phyloP scores from a whole-genome alignment of 2,113 vertebrate genomes.

The Callithrix jacchus region DNA sequence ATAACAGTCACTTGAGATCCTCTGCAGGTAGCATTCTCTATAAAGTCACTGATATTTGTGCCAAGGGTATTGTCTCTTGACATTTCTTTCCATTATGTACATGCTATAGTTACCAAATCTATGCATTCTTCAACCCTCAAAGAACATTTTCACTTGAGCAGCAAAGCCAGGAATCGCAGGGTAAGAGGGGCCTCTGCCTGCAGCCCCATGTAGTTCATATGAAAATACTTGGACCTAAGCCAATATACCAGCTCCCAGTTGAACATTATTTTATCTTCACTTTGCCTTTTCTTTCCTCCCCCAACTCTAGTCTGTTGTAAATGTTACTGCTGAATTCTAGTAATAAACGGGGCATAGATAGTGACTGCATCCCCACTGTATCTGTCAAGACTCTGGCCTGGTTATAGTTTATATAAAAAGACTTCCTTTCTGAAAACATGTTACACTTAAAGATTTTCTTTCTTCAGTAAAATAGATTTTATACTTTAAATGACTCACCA shows the following conservation, averaged over 20 bases:
- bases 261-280: background rate
- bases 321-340: background rate
- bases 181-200: background rate
- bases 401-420: background rate
- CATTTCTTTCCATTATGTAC: background rate
- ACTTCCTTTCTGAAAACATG: conserved; percentile 34
- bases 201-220: background rate
- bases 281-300: background rate
- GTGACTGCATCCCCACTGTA: background rate
- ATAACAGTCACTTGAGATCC: background rate
- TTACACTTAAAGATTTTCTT: conserved; percentile 31
- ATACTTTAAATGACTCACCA: conserved; percentile 31
- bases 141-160: background rate
- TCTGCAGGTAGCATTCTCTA: background rate
- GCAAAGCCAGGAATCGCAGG: background rate
- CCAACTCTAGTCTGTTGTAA: background rate
- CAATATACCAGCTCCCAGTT: background rate
- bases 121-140: background rate
- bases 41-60: background rate
- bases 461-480: conserved; percentile 40
- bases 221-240: background rate
- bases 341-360: background rate
- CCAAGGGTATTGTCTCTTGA: background rate
- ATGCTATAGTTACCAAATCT: background rate
- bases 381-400: background rate